These are phyloP conservation scores for Vesta saturnalis DNA, from an alignment of 2,888 invertebrate genomes.

Conservation along the genomic window DNA sequence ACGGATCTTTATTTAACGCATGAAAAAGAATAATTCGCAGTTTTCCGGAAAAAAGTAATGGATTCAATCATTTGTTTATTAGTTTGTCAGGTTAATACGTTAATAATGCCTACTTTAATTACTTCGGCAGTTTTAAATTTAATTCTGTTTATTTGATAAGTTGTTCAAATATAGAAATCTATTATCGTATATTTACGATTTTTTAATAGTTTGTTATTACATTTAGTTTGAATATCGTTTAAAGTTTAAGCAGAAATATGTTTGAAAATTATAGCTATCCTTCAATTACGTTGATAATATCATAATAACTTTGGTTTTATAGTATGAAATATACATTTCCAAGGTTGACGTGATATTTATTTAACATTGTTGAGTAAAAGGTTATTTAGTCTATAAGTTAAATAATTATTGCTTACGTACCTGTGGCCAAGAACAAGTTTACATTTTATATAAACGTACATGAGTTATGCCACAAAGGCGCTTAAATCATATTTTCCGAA, in stretches of 20 bases:
- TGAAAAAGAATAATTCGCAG: conserved; percentile 16
- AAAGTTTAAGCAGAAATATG: neutral
- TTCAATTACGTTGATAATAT: neutral
- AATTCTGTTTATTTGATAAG: conserved; percentile 11
- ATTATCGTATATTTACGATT: conserved; percentile 21
- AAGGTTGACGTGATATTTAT: conserved; percentile 5
- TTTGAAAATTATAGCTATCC: no score
- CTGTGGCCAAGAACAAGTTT: no score
- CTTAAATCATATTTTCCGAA: no score
- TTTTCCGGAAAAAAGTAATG: neutral
- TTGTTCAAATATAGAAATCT: conserved; percentile 19
- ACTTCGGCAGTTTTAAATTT: conserved; percentile 9
- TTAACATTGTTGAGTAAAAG: neutral
- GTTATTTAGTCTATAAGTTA: no score
- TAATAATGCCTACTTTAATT: conserved; percentile 5
- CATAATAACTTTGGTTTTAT: neutral
- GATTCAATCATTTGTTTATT: conserved; percentile 13
- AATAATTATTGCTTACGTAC: no score
- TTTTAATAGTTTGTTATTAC: conserved; percentile 22
- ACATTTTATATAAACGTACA: no score
- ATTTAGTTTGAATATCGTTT: conserved; percentile 9
- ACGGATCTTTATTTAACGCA: conserved; percentile 18
- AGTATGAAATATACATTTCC: neutral
- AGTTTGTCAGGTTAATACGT: conserved; percentile 3
- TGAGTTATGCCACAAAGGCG: no score